Percentiles rank a stretch among this genome's conserved stretches.
phyloP scores from a whole-genome alignment of 2,888 invertebrate genomes.

The Macaria liturata region DNA sequence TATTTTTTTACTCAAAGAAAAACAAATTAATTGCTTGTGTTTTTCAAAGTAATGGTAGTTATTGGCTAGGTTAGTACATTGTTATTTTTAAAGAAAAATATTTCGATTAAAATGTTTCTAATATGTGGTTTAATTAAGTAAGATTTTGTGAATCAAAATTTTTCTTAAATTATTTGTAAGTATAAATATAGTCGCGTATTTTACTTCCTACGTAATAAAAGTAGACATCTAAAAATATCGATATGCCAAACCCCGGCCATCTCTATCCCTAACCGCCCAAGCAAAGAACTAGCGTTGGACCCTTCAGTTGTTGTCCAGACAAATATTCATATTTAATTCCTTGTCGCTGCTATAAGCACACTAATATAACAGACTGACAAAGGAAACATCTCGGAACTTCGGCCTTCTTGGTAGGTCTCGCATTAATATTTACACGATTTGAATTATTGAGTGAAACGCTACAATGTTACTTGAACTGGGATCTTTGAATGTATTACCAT shows the following conservation, averaged over 20 bases:
- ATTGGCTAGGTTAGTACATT: too few relatives aligned
- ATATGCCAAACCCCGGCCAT: constrained; percentile 16
- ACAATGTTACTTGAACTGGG: constrained; percentile 14
- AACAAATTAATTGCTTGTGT: too few relatives aligned
- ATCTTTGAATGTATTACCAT: not conserved
- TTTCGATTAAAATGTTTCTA: too few relatives aligned
- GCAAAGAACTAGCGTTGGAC: constrained; percentile 65
- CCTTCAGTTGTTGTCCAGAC: constrained; percentile 63
- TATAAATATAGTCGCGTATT: too few relatives aligned
- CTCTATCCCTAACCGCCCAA: constrained; percentile 53
- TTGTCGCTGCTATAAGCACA: constrained; percentile 56
- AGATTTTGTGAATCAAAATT: too few relatives aligned
- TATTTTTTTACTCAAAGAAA: too few relatives aligned
- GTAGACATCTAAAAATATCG: constrained; percentile 8
- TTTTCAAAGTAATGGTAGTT: too few relatives aligned
- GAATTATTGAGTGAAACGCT: constrained; percentile 30
- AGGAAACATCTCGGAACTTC: constrained; percentile 50
- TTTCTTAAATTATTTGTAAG: too few relatives aligned
- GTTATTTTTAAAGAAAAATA: too few relatives aligned
- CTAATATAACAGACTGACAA: constrained; percentile 62
- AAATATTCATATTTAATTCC: constrained; percentile 81
- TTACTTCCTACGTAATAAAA: too few relatives aligned
- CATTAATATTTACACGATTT: constrained; percentile 34
- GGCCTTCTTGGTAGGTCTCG: constrained; percentile 30
- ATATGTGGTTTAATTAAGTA: too few relatives aligned